A percentile compares a stretch with the other conserved stretches of the same genome.
phyloP scores from a whole-genome alignment of 2,113 vertebrate species.

The Microtus montanus region DNA sequence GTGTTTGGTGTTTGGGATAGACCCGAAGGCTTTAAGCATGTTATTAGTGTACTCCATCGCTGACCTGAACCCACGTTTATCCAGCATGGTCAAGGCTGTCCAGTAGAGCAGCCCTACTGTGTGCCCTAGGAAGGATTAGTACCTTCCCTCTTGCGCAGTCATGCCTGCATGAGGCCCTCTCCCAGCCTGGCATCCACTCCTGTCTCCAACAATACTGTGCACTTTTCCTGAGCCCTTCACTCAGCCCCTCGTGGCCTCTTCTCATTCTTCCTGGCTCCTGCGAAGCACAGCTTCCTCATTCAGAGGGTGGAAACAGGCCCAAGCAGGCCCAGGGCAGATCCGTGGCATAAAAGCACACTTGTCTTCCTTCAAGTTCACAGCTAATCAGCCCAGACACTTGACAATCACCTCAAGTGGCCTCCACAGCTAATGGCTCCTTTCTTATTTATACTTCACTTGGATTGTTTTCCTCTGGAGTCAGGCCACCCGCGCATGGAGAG shows the following conservation, averaged over 20 bases:
- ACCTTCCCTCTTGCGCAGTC: background rate
- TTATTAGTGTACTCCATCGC: background rate
- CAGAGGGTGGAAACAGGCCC: background rate
- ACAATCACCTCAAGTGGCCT: background rate
- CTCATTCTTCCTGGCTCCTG: background rate
- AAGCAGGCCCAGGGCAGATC: conserved; percentile 2
- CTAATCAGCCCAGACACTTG: background rate
- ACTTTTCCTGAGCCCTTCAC: background rate
- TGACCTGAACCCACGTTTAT: background rate
- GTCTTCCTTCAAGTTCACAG: background rate
- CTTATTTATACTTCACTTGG: background rate
- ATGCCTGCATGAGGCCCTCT: background rate
- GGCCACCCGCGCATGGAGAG: accelerated
- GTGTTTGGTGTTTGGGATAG: background rate
- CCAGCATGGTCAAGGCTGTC: background rate
- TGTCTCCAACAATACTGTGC: background rate
- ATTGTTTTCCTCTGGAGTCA: background rate
- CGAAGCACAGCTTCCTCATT: conserved; percentile 44
- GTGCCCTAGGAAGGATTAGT: background rate
- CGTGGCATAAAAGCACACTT: background rate
- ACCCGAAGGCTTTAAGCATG: background rate
- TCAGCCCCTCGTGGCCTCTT: background rate
- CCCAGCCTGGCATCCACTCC: background rate
- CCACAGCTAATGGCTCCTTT: background rate
- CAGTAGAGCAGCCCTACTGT: background rate